Base-by-base conservation (phyloP, 2,113 vertebrate species). In the Craseonycteris thonglongyai region DNA sequence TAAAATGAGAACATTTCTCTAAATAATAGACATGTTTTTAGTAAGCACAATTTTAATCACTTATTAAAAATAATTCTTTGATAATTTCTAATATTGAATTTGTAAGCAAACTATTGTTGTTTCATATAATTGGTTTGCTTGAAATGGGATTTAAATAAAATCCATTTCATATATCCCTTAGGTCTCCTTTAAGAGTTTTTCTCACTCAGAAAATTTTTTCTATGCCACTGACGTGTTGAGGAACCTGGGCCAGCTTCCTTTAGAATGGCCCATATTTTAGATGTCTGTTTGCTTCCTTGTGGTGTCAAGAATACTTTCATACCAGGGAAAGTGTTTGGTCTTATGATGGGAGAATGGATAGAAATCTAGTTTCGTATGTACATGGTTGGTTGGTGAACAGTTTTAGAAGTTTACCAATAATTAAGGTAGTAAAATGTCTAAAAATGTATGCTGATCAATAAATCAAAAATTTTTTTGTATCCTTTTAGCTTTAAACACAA, bases 71-170 rank as follows among this genome's bases (percentile, higher is more conserved):
- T 63, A 90, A 54, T 85, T 89, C 42, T 40, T 72, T 71, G 61
- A 71, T 82, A 35, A 42, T 16, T 56, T 90, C 47, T 82, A 42
- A 47, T 83, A 58, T 16, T n/a, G 40, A 49, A 10, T 22, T 38
- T 83, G 3, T 68, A 85, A 72, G 49, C 63, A 54, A 61, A 28
- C 42, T 84, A 56, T 40, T 33, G 83, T 83, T 83, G 47, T 93
- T 95, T 92, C 58, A 74, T 42, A 26, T 68, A 79, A 80, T 84
- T 88, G 16, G 13, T 75, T 92, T 87, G 40, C 76, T 92, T 63
- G 66, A 90, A 90, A 45, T 88, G 30, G 9, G 11, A 61, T 69
- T 28, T 26, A 66, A 11, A 71, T 28, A 85, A 74, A 8, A 74
- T 47, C 71, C 47, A 1, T 88, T 75, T 18, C 26, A 63, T 45